These are phyloP conservation scores for Gymnopithys bicolor DNA, from an alignment of 2,797 vertebrate genomes.

Conservation along the genomic window DNA sequence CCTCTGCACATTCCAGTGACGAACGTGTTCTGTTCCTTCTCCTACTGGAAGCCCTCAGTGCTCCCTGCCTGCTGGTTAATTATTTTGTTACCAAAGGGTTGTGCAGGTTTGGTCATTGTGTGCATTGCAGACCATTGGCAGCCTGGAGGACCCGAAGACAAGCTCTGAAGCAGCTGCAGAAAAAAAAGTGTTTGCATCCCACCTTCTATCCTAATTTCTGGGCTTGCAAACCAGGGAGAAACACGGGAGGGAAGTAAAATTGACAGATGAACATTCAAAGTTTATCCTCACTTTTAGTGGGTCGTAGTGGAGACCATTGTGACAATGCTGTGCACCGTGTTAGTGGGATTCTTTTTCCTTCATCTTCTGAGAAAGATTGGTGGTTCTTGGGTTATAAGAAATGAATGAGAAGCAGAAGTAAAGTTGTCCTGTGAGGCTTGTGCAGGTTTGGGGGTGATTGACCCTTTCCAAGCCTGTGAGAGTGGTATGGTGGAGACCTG, in stretches of 20 bases:
- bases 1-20: background rate
- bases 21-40: background rate
- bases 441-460: background rate
- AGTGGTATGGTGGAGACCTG: background rate
- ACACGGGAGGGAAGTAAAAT: slow-evolving; percentile 50
- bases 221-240: background rate
- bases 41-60: background rate
- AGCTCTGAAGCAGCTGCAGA: slow-evolving; percentile 21
- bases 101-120: background rate
- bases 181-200: background rate
- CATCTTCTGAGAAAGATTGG: background rate
- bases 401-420: background rate
- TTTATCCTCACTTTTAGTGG: slow-evolving; percentile 56
- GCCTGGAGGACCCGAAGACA: background rate
- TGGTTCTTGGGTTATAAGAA: background rate
- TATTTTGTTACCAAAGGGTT: background rate
- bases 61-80: background rate
- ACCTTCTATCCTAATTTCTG: background rate
- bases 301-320: background rate
- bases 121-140: background rate
- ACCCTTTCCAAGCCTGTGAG: background rate
- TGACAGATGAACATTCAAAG: slow-evolving; percentile 53
- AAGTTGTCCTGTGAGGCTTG: background rate
- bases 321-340: background rate
- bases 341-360: background rate